These are phyloP conservation scores for Chionomys nivalis DNA, from an alignment of 2,113 vertebrate species.

Conservation along the genomic window DNA sequence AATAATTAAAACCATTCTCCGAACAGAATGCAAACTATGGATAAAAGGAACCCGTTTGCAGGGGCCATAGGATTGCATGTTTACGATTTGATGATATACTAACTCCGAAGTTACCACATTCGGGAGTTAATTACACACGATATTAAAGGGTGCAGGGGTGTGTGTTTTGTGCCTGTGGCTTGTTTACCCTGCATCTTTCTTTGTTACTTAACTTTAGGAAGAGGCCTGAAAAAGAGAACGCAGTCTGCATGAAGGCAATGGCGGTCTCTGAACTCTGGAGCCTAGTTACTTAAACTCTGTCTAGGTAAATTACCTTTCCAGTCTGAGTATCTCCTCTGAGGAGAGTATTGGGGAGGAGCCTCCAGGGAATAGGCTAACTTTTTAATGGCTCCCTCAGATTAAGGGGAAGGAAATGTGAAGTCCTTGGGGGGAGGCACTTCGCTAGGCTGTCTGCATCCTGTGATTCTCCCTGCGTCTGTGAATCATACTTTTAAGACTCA, in stretches of 20 bases:
- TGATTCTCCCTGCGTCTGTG: conserved; percentile 87
- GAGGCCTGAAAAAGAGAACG: conserved; percentile 61
- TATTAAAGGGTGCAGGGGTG: neutral
- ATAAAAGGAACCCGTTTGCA: neutral
- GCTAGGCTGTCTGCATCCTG: conserved; percentile 87
- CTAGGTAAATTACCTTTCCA: conserved; percentile 89
- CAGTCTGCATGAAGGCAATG: conserved; percentile 46
- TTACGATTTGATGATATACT: neutral
- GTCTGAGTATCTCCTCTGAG: conserved; percentile 85
- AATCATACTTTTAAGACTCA: conserved; percentile 86
- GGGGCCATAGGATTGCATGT: neutral
- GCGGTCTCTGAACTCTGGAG: conserved; percentile 73
- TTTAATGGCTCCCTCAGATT: conserved; percentile 87
- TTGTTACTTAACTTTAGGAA: conserved; percentile 59
- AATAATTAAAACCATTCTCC: conserved; percentile 70
- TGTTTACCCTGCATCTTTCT: conserved; percentile 55
- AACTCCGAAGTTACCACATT: neutral
- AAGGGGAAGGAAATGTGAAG: conserved; percentile 88
- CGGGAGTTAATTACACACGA: neutral
- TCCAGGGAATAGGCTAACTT: conserved; percentile 84
- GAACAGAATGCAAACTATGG: neutral
- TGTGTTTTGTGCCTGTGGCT: neutral
- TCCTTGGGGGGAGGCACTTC: conserved; percentile 83
- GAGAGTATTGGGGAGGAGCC: conserved; percentile 84
- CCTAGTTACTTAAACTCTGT: conserved; percentile 78